Base-by-base conservation (phyloP, 1,140 invertebrate species). In the Ips typographus region DNA sequence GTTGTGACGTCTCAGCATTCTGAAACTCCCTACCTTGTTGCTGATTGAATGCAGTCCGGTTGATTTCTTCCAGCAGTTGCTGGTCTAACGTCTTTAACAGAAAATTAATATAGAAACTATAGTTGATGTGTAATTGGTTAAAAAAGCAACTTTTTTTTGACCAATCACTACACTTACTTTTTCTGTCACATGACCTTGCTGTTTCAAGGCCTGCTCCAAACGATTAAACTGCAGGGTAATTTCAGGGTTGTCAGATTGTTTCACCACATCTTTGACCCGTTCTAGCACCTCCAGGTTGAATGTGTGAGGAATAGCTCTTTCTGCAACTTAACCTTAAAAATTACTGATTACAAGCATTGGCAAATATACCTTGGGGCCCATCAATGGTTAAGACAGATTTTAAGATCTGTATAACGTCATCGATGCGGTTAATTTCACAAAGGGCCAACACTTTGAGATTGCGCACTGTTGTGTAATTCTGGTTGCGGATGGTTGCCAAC, bases 391-490 rank as follows among this genome's bases (percentile, higher is more conserved):
- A 72, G 3, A 86, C 79, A 3, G 61, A 51, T 73, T 85, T 84
- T 37, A 92, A 74, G 47, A 90, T 78, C 1, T 86, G 82, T 4
- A 91, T 77, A 42, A 86, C 83, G 73, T 93, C 89, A 41, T 90
- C 85, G 1, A 87, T 75, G 72, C 89, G 80, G 2, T 85, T 85
- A 58, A 92, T 70, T 40, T 87, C 78, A 39, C 84, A 78, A 44
- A 90, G 84, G 1, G 87, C 86, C 49, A 80, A 71, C 3, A 83
- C 81, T 86, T 88, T 68, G 59, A 81, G 77, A 83, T 88, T 89
- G 71, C 89, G 84, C 1, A 90, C 75, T 8, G 87, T 88, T 0
- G 90, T 86, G 74, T 90, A 91, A 68, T 86, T 83, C 59, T 82
- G 80, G 49, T 83, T 80, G 73, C 75, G 83, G 6, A 83, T 71